Percentiles rank a stretch among this genome's conserved stretches.
These are phyloP conservation scores for Calonectris borealis DNA, from an alignment of 2,113 vertebrate genomes.

Conservation along the genomic window DNA sequence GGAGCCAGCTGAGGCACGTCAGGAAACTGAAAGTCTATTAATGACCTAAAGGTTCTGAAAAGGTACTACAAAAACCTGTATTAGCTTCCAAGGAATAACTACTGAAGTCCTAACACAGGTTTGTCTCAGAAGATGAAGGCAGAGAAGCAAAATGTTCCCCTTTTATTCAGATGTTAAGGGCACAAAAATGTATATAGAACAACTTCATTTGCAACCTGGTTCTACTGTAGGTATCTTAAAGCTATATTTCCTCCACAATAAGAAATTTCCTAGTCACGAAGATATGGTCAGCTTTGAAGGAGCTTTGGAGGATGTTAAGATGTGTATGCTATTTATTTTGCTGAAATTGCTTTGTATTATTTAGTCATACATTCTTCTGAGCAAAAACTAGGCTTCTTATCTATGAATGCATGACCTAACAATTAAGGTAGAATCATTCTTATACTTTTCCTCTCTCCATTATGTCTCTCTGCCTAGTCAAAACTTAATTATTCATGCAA, in stretches of 20 bases:
- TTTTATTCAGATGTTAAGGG: not conserved
- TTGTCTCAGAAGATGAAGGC: not conserved
- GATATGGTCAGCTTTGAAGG: not conserved
- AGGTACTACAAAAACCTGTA: not conserved
- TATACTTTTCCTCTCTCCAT: not conserved
- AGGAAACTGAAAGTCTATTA: not conserved
- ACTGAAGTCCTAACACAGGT: not conserved
- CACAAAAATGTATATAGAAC: not conserved
- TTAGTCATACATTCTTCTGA: not conserved
- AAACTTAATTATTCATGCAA: conserved; percentile 38
- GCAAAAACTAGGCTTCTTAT: not conserved
- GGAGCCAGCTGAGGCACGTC: not conserved
- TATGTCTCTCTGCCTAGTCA: not conserved
- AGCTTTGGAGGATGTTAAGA: not conserved
- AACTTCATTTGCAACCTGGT: not conserved
- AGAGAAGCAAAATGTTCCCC: not conserved
- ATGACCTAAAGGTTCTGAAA: not conserved
- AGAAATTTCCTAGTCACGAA: not conserved
- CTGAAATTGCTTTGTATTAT: not conserved
- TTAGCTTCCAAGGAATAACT: not conserved
- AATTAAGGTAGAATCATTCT: not conserved
- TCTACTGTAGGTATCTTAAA: not conserved
- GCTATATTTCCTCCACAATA: not conserved
- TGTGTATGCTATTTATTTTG: not conserved
- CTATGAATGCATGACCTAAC: not conserved